Conservation (phyloP, 2,797 vertebrate species). For the Poeciliopsis paucimaculata region DNA sequence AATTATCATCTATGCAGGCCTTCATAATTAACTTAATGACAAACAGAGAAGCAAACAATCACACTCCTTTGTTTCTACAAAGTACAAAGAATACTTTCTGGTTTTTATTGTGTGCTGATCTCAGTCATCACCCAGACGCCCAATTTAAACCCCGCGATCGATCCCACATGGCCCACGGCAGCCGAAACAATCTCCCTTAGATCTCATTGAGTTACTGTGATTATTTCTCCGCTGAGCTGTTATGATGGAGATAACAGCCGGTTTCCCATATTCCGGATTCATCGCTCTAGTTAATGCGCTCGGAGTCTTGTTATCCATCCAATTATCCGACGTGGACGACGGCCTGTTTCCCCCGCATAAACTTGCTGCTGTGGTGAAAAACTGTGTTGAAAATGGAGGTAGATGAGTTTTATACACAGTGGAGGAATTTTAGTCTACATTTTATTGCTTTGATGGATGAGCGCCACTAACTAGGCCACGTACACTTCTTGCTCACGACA, state of each 20-base stretch:
- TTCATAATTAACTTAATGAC: not conserved
- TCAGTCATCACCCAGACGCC: not conserved
- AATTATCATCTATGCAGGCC: too few relatives aligned
- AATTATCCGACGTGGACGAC: slow-evolving; percentile 41
- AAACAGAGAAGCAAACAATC: not conserved
- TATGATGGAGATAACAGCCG: slow-evolving; percentile 44
- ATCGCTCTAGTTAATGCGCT: slow-evolving; percentile 45
- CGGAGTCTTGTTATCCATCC: slow-evolving; percentile 38
- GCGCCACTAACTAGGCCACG: not conserved
- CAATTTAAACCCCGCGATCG: not conserved
- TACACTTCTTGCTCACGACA: not conserved
- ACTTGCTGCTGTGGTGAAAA: slow-evolving; percentile 27
- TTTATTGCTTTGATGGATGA: not conserved
- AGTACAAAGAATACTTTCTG: slow-evolving; percentile 1
- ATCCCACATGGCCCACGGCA: slow-evolving; percentile 8
- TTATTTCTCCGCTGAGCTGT: slow-evolving; percentile 59
- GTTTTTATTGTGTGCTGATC: slow-evolving; percentile 18
- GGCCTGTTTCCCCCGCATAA: slow-evolving; percentile 38
- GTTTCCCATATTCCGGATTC: slow-evolving; percentile 36
- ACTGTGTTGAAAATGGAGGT: slow-evolving; percentile 30
- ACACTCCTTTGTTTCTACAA: too few relatives aligned
- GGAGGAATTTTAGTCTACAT: not conserved
- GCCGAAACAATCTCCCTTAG: slow-evolving; percentile 24
- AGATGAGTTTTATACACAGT: slow-evolving; percentile 26
- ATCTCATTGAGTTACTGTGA: slow-evolving; percentile 31